phyloP scores from a whole-genome alignment of 2,797 vertebrate genomes.

The Acestrorhynchus altus region DNA sequence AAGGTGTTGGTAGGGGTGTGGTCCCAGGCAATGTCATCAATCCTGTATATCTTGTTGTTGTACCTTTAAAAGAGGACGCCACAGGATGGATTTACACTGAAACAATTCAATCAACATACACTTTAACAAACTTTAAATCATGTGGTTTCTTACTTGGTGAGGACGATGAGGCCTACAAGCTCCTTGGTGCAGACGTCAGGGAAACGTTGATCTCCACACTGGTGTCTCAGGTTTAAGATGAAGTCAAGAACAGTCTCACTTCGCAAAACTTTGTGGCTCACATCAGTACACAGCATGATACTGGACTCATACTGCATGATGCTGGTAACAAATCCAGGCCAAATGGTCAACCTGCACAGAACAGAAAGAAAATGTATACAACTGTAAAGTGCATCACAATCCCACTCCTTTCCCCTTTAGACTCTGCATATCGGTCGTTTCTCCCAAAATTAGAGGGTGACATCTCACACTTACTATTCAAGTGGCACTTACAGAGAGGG shows the following conservation, averaged over 20 bases:
- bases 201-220: slow-evolving; percentile 79
- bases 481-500: too few species aligned
- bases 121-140: background rate
- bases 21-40: slow-evolving; percentile 95
- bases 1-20: slow-evolving; percentile 87
- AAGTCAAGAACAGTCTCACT: slow-evolving; percentile 92
- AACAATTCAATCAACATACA: background rate
- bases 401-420: too few species aligned
- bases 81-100: background rate
- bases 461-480: too few species aligned
- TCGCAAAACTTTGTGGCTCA: slow-evolving; percentile 93
- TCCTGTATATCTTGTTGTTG: slow-evolving; percentile 94
- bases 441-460: too few species aligned
- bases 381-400: too few species aligned
- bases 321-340: slow-evolving; percentile 89
- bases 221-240: slow-evolving; percentile 81
- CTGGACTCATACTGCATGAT: slow-evolving; percentile 89
- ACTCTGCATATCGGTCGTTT: too few species aligned
- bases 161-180: slow-evolving; percentile 88
- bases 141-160: slow-evolving; percentile 86
- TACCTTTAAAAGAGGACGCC: slow-evolving; percentile 77
- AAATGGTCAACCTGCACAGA: slow-evolving; percentile 86
- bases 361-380: background rate
- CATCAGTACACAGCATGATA: slow-evolving; percentile 92
- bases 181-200: slow-evolving; percentile 87